Conservation (phyloP, 64 coral and sea anemone genomes). For the Cladopsammia gracilis region DNA sequence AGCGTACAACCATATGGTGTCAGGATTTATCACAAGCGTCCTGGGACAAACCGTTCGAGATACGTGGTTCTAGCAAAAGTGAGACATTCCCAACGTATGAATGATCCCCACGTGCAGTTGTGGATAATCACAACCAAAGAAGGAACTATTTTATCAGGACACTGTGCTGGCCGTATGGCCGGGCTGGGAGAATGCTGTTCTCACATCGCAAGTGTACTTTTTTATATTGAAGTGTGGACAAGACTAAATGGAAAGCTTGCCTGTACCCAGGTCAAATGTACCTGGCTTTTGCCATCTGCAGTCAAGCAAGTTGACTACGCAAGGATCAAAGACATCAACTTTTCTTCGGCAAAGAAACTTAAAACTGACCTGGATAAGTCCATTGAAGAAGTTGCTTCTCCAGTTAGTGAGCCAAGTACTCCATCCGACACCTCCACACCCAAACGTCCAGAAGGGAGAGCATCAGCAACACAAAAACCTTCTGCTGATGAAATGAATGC, state of each 20-base stretch:
- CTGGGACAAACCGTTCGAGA: slow-evolving; percentile 1
- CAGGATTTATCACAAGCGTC: slow-evolving; percentile 1
- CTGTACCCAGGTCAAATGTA: slow-evolving; percentile 20
- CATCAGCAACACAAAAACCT: background rate
- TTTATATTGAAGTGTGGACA: no score
- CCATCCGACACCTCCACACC: no score
- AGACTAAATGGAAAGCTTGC: background rate
- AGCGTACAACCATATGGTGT: slow-evolving; percentile 21
- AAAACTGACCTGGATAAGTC: background rate
- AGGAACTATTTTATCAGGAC: background rate
- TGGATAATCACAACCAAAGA: background rate
- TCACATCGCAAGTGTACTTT: no score
- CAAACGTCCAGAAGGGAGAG: no score
- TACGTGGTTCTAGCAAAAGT: slow-evolving; percentile 24
- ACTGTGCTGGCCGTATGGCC: no score
- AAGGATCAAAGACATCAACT: background rate
- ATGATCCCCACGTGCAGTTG: background rate
- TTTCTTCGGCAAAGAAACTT: slow-evolving; percentile 28
- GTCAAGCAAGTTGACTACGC: background rate
- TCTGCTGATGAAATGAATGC: background rate
- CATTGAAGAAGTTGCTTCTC: no score
- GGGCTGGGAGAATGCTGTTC: no score
- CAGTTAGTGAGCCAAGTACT: no score
- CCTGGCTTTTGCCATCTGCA: background rate
- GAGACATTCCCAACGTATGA: slow-evolving; percentile 8